Evolutionary conservation across 2,888 invertebrate genomes (phyloP).

Genomic region (Polydesmus complanatus): DNA sequence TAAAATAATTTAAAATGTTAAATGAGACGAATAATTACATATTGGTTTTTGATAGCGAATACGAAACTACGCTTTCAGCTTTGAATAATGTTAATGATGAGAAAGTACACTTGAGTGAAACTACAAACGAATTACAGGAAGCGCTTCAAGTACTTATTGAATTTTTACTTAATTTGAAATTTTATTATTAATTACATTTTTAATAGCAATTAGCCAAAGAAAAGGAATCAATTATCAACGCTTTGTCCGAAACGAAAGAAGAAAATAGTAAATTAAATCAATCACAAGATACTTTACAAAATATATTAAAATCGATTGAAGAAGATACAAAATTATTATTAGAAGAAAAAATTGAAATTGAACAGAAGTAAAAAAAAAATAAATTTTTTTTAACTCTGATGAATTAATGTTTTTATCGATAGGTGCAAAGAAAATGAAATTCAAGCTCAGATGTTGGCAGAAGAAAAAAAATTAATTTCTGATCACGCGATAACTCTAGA

Average conservation of each 20-base stretch:
- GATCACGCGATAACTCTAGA: slow-evolving; percentile 34
- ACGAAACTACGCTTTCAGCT: slow-evolving; percentile 31
- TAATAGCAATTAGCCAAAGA: slow-evolving; percentile 31
- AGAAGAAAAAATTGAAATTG: slow-evolving; percentile 28
- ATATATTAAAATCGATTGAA: slow-evolving; percentile 30
- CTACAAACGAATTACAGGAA: slow-evolving; percentile 24
- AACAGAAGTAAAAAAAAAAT: slow-evolving; percentile 5
- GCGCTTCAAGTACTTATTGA: slow-evolving; percentile 20
- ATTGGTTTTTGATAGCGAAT: slow-evolving; percentile 28
- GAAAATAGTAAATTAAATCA: slow-evolving; percentile 32
- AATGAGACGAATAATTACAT: neutral
- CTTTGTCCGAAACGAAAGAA: slow-evolving; percentile 27
- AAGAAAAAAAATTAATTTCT: slow-evolving; percentile 33
- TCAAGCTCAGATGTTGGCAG: slow-evolving; percentile 30
- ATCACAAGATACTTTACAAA: slow-evolving; percentile 28
- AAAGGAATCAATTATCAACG: slow-evolving; percentile 29
- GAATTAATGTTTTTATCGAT: neutral
- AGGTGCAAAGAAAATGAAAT: slow-evolving; percentile 12
- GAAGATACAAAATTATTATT: slow-evolving; percentile 29
- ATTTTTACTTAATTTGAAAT: neutral
- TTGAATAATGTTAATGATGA: slow-evolving; percentile 30
- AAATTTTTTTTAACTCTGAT: neutral
- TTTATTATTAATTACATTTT: slow-evolving; percentile 3
- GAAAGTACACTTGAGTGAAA: slow-evolving; percentile 25
- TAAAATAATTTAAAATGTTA: neutral